These are phyloP conservation scores for Mus spretus DNA, from an alignment of 2,797 vertebrate genomes.

Conservation along the genomic window DNA sequence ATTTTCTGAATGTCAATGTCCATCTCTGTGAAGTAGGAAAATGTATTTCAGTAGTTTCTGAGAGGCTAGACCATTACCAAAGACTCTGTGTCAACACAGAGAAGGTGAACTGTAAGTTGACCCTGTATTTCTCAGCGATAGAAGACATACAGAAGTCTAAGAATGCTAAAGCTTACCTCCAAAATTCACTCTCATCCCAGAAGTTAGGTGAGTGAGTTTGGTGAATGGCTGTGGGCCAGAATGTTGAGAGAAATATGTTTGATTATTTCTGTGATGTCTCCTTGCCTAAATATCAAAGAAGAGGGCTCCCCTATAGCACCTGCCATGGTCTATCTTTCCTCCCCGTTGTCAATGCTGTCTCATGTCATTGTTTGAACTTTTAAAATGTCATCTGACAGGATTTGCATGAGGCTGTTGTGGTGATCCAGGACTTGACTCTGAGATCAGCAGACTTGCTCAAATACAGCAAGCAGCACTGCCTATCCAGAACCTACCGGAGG, in stretches of 20 bases:
- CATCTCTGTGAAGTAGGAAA: background rate
- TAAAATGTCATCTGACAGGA: background rate
- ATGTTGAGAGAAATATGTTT: rapidly evolving
- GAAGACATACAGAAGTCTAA: background rate
- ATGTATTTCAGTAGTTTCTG: background rate
- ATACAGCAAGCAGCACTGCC: background rate
- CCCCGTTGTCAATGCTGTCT: background rate
- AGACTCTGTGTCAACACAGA: background rate
- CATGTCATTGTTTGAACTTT: background rate
- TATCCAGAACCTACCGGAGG: background rate
- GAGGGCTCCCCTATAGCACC: background rate
- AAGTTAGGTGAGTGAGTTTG: background rate
- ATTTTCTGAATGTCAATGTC: background rate
- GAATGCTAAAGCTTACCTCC: background rate
- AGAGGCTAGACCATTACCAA: background rate
- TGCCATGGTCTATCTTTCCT: background rate
- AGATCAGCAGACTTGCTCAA: background rate
- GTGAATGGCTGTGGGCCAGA: background rate
- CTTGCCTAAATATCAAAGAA: background rate
- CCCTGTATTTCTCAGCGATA: background rate
- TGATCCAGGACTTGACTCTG: background rate
- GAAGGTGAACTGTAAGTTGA: background rate
- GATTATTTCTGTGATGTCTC: background rate
- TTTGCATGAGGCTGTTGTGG: background rate
- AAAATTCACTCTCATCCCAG: background rate